Conservation (phyloP, 1,140 invertebrate genomes). For the Zaprionus camerounensis region DNA sequence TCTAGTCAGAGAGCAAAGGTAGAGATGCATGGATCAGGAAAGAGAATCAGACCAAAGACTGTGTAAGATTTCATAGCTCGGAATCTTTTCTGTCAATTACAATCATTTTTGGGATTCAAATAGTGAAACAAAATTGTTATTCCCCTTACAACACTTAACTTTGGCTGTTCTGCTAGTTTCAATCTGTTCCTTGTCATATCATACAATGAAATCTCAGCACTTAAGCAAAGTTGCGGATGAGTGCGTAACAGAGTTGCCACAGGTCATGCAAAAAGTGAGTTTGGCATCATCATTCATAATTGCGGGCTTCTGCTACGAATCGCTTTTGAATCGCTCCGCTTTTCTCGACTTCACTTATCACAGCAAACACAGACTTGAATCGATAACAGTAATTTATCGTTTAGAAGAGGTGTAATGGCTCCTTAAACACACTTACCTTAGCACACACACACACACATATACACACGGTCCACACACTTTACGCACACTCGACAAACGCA, state of each 20-base stretch:
- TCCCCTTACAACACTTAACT: neutral
- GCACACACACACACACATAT: constrained; percentile 9
- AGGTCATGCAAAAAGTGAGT: neutral
- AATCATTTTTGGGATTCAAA: too few species aligned
- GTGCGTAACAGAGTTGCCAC: neutral
- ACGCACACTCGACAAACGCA: constrained; percentile 32
- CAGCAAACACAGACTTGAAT: constrained; percentile 43
- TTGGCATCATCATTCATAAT: constrained; percentile 41
- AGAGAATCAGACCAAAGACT: too few species aligned
- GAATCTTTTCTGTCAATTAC: too few species aligned
- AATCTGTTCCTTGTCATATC: neutral
- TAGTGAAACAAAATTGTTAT: too few species aligned
- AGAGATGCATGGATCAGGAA: too few species aligned
- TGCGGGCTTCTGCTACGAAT: constrained; percentile 33
- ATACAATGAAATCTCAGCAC: neutral
- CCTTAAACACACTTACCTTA: constrained; percentile 23
- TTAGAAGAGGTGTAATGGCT: constrained; percentile 53
- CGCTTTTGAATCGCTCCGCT: neutral
- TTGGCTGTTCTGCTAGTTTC: neutral
- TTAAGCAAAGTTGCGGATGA: neutral
- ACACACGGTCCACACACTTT: neutral
- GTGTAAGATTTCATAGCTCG: too few species aligned
- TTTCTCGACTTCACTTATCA: constrained; percentile 15
- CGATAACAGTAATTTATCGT: constrained; percentile 77
- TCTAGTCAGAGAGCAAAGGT: too few species aligned